Percentiles rank a stretch among this genome's conserved stretches.
Conservation (phyloP, 2,797 vertebrate genomes). For the Pseudomugil tenellus region DNA sequence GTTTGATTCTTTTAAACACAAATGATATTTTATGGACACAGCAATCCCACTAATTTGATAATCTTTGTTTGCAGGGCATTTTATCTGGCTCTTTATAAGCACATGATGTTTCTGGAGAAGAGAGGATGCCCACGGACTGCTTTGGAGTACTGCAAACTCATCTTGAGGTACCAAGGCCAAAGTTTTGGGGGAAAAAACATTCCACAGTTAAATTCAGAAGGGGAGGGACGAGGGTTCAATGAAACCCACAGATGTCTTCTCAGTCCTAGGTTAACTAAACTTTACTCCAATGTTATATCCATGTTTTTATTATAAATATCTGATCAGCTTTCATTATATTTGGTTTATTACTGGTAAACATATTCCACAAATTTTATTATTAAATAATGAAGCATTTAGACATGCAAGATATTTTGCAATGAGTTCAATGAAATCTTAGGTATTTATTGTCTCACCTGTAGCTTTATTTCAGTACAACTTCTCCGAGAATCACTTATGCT, state of each 20-base stretch:
- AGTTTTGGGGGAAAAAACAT: not conserved
- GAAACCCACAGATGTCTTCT: not conserved
- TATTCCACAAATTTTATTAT: too few species aligned
- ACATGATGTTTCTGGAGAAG: slow-evolving; percentile 96
- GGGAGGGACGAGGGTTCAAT: not conserved
- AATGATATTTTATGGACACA: slow-evolving; percentile 6
- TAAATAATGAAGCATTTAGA: too few species aligned
- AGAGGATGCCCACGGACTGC: slow-evolving; percentile 95
- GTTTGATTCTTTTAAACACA: not conserved
- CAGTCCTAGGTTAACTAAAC: not conserved
- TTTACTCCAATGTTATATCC: not conserved
- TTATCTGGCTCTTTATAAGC: slow-evolving; percentile 94
- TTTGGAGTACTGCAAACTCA: slow-evolving; percentile 95
- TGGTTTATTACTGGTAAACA: too few species aligned
- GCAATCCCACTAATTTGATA: slow-evolving; percentile 17
- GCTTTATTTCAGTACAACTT: not conserved
- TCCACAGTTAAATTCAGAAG: not conserved
- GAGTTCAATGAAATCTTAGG: too few species aligned
- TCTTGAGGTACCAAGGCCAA: slow-evolving; percentile 86
- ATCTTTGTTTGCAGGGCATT: slow-evolving; percentile 86
- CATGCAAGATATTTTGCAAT: too few species aligned
- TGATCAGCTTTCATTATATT: not conserved
- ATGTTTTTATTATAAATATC: not conserved
- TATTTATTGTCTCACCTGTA: not conserved
- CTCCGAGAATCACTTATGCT: not conserved